These are phyloP conservation scores for Gracilinanus agilis DNA, from an alignment of 2,113 vertebrate species.

Conservation along the genomic window DNA sequence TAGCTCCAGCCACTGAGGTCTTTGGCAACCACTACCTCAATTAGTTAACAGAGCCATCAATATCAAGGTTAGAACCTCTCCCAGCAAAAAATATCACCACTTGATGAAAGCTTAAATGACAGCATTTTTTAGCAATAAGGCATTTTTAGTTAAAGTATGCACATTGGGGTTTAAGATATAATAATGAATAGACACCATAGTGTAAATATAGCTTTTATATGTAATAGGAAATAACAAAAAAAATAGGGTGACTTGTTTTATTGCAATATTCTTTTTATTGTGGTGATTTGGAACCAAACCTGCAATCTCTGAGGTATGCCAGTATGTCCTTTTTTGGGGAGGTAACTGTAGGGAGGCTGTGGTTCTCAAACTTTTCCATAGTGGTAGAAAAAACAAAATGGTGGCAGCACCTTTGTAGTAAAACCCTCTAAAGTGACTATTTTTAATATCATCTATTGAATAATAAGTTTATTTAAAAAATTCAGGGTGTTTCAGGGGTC, in stretches of 20 bases:
- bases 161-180: neutral
- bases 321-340: neutral
- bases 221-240: neutral
- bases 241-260: neutral
- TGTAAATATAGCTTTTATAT: neutral
- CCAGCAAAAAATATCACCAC: neutral
- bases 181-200: neutral
- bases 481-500: neutral
- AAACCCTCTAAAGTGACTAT: neutral
- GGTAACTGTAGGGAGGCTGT: neutral
- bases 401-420: neutral
- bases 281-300: neutral
- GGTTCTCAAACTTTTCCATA: neutral
- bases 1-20: neutral
- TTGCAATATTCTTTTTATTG: neutral
- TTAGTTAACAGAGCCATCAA: neutral
- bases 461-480: neutral
- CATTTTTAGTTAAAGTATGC: neutral
- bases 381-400: neutral
- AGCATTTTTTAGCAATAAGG: neutral
- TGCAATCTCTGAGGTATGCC: neutral
- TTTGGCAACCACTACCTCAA: neutral
- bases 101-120: neutral
- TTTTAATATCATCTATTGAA: neutral
- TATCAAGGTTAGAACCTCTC: neutral